Evolutionary conservation across 2,113 vertebrate species (phyloP).

Genomic region (Scolopax mira): DNA sequence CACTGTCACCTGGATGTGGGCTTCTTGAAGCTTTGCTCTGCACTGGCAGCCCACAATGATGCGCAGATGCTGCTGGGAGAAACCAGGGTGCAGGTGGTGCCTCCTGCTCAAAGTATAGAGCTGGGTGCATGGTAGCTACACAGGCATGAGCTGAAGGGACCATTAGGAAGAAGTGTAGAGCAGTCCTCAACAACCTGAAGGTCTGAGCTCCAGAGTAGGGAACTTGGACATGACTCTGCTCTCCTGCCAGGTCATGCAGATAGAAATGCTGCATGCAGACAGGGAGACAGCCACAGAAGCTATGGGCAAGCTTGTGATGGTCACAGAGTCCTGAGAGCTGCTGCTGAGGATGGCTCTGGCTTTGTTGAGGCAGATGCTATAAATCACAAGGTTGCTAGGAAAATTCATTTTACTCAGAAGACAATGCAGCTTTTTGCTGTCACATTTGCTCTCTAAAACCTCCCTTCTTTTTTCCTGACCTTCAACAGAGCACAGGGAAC

Average conservation of each 20-base stretch:
- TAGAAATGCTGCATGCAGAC: background rate
- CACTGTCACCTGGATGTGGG: background rate
- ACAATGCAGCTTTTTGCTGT: background rate
- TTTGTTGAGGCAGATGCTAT: fast-evolving
- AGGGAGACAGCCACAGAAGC: background rate
- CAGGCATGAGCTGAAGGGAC: background rate
- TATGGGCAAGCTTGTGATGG: background rate
- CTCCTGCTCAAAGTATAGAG: background rate
- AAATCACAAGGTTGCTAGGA: background rate
- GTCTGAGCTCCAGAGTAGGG: background rate
- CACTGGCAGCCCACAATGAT: background rate
- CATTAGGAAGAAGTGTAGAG: background rate
- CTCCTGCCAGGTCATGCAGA: background rate
- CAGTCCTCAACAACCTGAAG: background rate
- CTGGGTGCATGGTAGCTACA: background rate
- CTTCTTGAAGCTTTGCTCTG: background rate
- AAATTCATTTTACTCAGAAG: background rate
- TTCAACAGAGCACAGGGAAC: background rate
- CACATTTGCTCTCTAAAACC: fast-evolving
- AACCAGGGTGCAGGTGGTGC: background rate
- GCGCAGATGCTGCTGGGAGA: background rate
- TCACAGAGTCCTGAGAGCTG: background rate
- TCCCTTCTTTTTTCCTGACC: background rate
- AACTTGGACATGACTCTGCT: background rate
- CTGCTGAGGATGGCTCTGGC: background rate